Evolutionary conservation across 2,113 vertebrate genomes (phyloP).

Genomic region (Corydoras sp.): DNA sequence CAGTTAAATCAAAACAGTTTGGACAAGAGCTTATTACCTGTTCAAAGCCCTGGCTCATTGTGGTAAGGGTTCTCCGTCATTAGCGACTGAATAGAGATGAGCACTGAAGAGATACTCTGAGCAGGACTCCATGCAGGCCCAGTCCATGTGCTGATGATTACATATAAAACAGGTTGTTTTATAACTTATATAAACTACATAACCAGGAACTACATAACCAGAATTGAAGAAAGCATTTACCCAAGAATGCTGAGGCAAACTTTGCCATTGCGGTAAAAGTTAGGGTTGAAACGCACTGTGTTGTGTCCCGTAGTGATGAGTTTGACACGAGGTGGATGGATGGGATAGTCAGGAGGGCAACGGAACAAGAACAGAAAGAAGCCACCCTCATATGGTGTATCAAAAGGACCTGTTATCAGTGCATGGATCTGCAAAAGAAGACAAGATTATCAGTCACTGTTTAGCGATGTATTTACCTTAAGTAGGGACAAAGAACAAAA

Average conservation of each 20-base stretch:
- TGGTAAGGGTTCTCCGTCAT: constrained; percentile 99
- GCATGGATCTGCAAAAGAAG: constrained; percentile 85
- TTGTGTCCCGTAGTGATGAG: constrained; percentile 98
- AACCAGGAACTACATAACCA: neutral
- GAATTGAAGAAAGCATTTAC: constrained; percentile 62
- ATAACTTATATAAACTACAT: neutral
- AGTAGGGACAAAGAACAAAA: too few species aligned
- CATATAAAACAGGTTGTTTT: constrained; percentile 2
- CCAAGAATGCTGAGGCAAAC: constrained; percentile 98
- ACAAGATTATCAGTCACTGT: neutral
- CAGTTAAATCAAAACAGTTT: neutral
- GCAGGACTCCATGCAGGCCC: constrained; percentile 98
- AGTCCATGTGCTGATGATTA: constrained; percentile 82
- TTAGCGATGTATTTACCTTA: too few species aligned
- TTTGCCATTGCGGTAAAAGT: constrained; percentile 98
- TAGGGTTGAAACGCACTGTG: constrained; percentile 97
- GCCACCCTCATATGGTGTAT: constrained; percentile 97
- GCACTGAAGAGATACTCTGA: constrained; percentile 96
- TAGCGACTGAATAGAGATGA: constrained; percentile 97
- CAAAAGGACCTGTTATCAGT: constrained; percentile 95
- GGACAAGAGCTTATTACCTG: constrained; percentile 68
- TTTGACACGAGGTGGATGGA: constrained; percentile 95
- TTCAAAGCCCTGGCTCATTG: constrained; percentile 96
- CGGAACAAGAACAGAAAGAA: constrained; percentile 99
- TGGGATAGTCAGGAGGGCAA: constrained; percentile 97